A percentile compares a stretch with the other conserved stretches of the same genome.
Conservation (phyloP, 2,888 invertebrate genomes). For the Troilus luridus region DNA sequence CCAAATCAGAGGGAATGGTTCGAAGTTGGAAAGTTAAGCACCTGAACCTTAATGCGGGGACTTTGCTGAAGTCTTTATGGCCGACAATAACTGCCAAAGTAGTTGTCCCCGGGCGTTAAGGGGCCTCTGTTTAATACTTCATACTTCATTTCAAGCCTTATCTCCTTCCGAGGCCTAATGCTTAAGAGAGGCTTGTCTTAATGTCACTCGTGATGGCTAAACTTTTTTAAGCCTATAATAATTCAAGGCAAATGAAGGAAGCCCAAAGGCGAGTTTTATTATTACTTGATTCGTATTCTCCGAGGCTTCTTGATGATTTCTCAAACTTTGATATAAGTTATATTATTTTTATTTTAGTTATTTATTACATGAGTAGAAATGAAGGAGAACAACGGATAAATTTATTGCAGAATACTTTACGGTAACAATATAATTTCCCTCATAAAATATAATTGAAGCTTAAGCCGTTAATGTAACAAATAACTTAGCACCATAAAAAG, state of each 20-base stretch:
- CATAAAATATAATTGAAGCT: too few species aligned
- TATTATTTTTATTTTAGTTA: too few species aligned
- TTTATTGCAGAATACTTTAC: too few species aligned
- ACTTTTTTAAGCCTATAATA: not conserved
- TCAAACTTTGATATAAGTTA: not conserved
- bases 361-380: too few species aligned
- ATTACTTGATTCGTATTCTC: not conserved
- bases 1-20: not conserved
- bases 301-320: not conserved
- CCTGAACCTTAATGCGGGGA: not conserved
- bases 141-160: constrained; percentile 25
- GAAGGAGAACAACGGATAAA: too few species aligned
- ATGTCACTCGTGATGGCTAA: not conserved
- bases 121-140: constrained; percentile 8
- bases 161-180: not conserved
- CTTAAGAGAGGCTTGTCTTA: not conserved
- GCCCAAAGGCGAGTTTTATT: not conserved
- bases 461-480: too few species aligned
- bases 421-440: too few species aligned
- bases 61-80: constrained; percentile 20
- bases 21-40: not conserved
- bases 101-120: constrained; percentile 5
- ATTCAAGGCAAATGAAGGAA: not conserved
- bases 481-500: too few species aligned
- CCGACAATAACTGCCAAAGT: constrained; percentile 30